Evolutionary conservation across 2,797 vertebrate genomes (phyloP).

Genomic region (Pampus argenteus): DNA sequence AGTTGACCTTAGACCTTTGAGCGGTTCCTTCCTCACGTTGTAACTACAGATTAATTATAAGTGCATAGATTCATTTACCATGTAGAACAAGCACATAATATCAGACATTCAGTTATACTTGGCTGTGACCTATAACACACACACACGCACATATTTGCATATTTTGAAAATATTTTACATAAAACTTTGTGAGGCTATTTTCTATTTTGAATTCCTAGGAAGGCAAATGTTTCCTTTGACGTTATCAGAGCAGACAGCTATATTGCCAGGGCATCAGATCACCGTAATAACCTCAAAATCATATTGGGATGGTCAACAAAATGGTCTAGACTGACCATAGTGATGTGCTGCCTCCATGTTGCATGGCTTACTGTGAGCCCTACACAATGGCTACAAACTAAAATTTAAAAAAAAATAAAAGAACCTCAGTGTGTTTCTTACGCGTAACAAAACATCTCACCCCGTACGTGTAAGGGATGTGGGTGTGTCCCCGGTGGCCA

Average conservation of each 20-base stretch:
- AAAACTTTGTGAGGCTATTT: not conserved
- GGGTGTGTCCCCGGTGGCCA: conserved; percentile 38
- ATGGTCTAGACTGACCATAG: conserved; percentile 67
- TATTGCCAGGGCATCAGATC: conserved; percentile 45
- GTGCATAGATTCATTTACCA: not conserved
- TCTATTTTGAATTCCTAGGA: conserved; percentile 14
- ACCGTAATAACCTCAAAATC: conserved; percentile 31
- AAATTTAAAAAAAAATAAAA: too few relatives aligned
- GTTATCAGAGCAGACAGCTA: conserved; percentile 2
- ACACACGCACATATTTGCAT: not conserved
- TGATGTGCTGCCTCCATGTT: conserved; percentile 69
- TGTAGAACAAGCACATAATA: not conserved
- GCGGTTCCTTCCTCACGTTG: conserved; percentile 9
- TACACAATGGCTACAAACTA: too few relatives aligned
- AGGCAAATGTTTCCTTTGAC: conserved; percentile 4
- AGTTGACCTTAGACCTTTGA: conserved; percentile 43
- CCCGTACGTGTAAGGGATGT: conserved; percentile 17
- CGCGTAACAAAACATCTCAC: conserved; percentile 5
- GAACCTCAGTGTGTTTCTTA: too few relatives aligned
- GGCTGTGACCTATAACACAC: not conserved
- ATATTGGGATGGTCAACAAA: conserved; percentile 60
- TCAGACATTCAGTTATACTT: not conserved
- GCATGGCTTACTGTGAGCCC: too few relatives aligned
- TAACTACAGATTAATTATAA: conserved; percentile 17
- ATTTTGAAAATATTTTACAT: not conserved